Base-by-base conservation (phyloP, 2,113 vertebrate species). In the Lethenteron reissneri region DNA sequence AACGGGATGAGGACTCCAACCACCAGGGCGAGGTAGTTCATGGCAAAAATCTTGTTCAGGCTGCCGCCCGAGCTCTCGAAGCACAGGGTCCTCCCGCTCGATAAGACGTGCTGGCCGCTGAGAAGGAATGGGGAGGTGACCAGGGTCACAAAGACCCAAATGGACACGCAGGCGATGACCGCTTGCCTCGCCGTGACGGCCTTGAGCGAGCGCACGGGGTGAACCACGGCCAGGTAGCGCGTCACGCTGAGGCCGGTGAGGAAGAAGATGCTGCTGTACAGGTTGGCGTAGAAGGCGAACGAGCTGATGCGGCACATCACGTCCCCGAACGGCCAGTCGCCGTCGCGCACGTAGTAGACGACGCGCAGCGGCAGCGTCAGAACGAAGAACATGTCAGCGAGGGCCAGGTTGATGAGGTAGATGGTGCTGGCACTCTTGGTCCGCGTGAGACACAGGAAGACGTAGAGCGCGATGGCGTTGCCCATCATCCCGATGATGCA, bases 121-220 rank as follows among this genome's bases (percentile, higher is more conserved):
- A 77, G 72, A 72, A 99, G 80, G 73, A 97, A 94, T 12, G 94
- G 90, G 10, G 84, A 78, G 2, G 84, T 86, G 1, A 77, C 80
- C 57, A 86, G 7, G 11, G 82, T 88, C 60, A 91, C 89, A 11
- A 95, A 90, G 60, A 88, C 70, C 94, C 94, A 97, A 77, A 97
- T 83, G 59, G 76, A 74, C 0, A 71, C 0, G 3, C 85, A 95
- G 14, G 87, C 80, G 0, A 86, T 69, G 1, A 83, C 85, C 0
- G 92, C 85, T 69, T 85, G 87, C 75, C 72, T 82, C 77, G 83
- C 80, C 0, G 86, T 86, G 21, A 84, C 81, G 74, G 92, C 72
- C 8, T 74, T 80, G 71, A 96, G 77, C n/a, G 8, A 68, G 11
- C 64, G 64, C 0, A 81, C 69, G 0, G 83, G 80, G 56, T 74